Conservation (phyloP, 2,888 invertebrate species). For the Apamea anceps region DNA sequence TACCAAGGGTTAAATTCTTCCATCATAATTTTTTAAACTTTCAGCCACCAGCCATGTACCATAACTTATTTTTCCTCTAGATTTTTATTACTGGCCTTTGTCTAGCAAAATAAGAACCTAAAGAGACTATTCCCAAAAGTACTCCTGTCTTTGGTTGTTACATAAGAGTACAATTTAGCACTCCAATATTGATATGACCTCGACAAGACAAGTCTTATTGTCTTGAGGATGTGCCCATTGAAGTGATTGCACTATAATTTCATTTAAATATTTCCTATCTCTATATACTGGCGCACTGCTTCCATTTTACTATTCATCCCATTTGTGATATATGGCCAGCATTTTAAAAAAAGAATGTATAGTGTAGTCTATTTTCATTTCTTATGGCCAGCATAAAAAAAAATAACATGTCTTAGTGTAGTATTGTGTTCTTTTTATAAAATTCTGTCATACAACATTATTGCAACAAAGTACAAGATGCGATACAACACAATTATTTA, state of each 20-base stretch:
- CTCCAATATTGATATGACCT: conserved; percentile 72
- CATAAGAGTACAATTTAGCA: conserved; percentile 59
- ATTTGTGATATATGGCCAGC: background rate
- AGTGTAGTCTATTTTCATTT: background rate
- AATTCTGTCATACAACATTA: background rate
- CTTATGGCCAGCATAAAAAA: background rate
- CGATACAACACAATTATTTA: background rate
- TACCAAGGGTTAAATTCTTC: background rate
- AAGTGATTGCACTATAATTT: conserved; percentile 67
- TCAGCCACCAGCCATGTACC: background rate
- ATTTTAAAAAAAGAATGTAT: background rate
- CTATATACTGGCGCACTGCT: conserved; percentile 16
- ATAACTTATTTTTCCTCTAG: background rate
- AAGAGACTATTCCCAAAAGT: conserved; percentile 14
- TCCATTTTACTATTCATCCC: conserved; percentile 1
- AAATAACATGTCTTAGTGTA: background rate
- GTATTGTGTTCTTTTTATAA: background rate
- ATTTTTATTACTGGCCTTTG: background rate
- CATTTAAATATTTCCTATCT: conserved; percentile 53
- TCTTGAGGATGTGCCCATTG: conserved; percentile 70
- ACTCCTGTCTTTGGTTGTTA: conserved; percentile 33
- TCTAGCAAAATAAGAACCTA: background rate
- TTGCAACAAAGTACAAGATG: background rate
- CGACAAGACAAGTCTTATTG: conserved; percentile 55
- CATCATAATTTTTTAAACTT: background rate